Conservation (phyloP, 2,888 invertebrate species). For the Eupithecia dodoneata region DNA sequence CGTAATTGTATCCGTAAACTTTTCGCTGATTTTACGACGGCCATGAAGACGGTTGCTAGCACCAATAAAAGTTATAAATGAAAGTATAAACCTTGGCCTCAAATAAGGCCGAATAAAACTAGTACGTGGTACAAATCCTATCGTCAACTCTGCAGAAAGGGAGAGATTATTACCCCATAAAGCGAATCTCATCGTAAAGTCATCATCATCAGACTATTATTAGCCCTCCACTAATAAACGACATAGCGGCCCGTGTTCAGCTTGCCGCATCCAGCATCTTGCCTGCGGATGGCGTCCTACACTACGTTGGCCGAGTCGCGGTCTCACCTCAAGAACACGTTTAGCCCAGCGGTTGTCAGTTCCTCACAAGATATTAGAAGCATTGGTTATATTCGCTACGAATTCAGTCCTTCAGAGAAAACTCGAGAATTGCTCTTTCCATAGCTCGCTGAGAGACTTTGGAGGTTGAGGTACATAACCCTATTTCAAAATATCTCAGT, state of each 20-base stretch:
- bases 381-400: background rate
- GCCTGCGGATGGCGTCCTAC: background rate
- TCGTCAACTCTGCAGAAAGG: background rate
- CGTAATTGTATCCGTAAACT: constrained; percentile 20
- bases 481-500: background rate
- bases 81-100: constrained; percentile 16
- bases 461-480: background rate
- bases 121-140: background rate
- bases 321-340: background rate
- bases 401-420: background rate
- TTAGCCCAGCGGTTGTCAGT: background rate
- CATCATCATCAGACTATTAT: background rate
- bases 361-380: too few relatives aligned
- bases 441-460: background rate
- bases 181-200: background rate
- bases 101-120: constrained; percentile 10
- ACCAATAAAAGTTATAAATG: constrained; percentile 26
- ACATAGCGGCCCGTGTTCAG: background rate
- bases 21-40: constrained; percentile 32
- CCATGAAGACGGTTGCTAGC: constrained; percentile 20
- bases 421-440: background rate
- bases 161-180: background rate
- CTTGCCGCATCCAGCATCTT: too few relatives aligned
- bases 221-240: background rate
- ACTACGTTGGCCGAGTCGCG: background rate